Conservation (phyloP, 92 coral and sea anemone genomes). For the Siderastrea radians region DNA sequence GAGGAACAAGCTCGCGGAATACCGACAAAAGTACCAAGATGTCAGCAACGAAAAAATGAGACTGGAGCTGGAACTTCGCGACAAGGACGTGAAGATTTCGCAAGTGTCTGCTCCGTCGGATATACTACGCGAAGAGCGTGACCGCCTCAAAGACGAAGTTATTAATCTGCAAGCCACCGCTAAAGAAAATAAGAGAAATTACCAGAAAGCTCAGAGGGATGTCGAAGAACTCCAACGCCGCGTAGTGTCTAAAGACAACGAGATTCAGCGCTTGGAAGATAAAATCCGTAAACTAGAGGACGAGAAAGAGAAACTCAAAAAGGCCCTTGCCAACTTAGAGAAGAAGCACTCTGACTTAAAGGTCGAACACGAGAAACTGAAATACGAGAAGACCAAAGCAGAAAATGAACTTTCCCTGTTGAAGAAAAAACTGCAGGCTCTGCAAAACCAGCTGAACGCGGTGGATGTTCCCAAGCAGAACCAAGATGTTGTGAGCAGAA, state of each 20-base stretch:
- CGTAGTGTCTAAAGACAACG: constrained; percentile 69
- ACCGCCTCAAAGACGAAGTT: constrained; percentile 77
- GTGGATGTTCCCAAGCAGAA: constrained; percentile 61
- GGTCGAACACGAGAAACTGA: constrained; percentile 79
- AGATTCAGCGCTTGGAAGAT: constrained; percentile 79
- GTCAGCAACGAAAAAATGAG: constrained; percentile 77
- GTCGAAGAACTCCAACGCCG: constrained; percentile 73
- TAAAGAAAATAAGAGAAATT: constrained; percentile 66
- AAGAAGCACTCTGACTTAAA: constrained; percentile 75
- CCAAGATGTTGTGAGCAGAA: constrained; percentile 72
- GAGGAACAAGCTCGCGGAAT: constrained; percentile 74
- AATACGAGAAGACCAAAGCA: constrained; percentile 75
- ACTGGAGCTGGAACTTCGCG: constrained; percentile 79
- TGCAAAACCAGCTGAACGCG: constrained; percentile 78
- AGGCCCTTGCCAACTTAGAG: constrained; percentile 63
- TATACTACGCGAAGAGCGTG: constrained; percentile 72
- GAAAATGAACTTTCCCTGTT: constrained; percentile 78
- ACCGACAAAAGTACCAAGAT: constrained; percentile 79
- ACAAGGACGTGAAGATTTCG: constrained; percentile 63
- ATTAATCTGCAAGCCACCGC: constrained; percentile 69
- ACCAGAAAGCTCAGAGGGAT: constrained; percentile 83
- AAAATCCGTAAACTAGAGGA: constrained; percentile 78
- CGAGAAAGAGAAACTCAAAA: constrained; percentile 71
- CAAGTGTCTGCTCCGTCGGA: constrained; percentile 62
- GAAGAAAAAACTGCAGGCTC: constrained; percentile 77